phyloP scores from a whole-genome alignment of 2,113 vertebrate genomes.

The Natator depressus region DNA sequence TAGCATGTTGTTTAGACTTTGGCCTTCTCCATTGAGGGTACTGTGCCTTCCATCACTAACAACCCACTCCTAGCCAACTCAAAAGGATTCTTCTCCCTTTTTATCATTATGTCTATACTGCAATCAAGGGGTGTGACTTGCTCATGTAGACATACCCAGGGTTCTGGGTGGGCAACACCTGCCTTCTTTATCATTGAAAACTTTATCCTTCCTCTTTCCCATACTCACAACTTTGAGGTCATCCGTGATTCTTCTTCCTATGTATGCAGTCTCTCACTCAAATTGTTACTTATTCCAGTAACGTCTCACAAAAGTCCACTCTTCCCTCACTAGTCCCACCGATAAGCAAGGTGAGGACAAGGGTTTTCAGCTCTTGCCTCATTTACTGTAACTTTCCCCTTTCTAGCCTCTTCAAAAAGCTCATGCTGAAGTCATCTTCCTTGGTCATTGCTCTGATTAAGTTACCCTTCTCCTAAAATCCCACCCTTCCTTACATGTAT shows the following conservation, averaged over 20 bases:
- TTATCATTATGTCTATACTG: neutral
- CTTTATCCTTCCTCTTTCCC: neutral
- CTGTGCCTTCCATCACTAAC: accelerated
- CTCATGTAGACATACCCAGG: neutral
- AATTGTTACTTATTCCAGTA: neutral
- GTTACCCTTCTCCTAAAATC: neutral
- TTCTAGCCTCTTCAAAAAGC: neutral
- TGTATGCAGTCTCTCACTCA: neutral
- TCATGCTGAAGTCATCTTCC: neutral
- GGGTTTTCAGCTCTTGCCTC: neutral
- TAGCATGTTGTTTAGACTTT: neutral
- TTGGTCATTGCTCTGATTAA: neutral
- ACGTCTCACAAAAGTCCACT: neutral
- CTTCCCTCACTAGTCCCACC: neutral
- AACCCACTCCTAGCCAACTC: accelerated
- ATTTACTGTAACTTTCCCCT: neutral
- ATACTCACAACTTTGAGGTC: neutral
- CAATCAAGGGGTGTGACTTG: neutral
- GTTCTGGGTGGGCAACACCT: neutral
- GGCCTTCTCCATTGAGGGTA: neutral
- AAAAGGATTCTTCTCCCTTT: neutral
- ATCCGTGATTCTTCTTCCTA: neutral
- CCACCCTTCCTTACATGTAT: neutral
- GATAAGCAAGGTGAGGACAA: neutral
- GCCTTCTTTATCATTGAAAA: neutral